Evolutionary conservation across 2,797 vertebrate species (phyloP), one percentile per base, ranked within the genome.

Genomic region (Macrochelys suwanniensis): DNA sequence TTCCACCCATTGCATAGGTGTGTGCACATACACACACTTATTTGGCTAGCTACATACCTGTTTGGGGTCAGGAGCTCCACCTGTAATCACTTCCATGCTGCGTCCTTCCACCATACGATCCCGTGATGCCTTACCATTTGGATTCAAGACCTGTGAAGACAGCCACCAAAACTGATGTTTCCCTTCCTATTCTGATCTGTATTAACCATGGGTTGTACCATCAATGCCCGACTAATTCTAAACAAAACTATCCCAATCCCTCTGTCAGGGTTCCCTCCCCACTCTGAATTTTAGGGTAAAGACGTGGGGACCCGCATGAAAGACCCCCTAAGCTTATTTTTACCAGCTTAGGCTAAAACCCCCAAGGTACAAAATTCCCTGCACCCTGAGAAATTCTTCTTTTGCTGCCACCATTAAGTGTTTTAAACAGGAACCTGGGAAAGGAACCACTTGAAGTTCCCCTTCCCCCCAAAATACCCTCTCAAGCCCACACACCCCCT

Each of bases 61-160:
- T 77, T 90, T 85, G 78, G 95, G 68, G 87, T 95, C 93, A 61
- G 91, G 91, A 84, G 89, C 49, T 87, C 94, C 94, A 53, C 68
- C 80, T 19, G 9, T 61, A 45, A 86, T 87, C 3, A 68, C 85
- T 84, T 91, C 81, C 65, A 1, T 7, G 21, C 16, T 57, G 50
- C 37, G 13, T 45, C 31, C 78, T 57, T 4, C 28, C 88, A 42
- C 1, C 16, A 47, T 78, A 87, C 74, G 3, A 82, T 53, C 53
- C 89, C 88, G 80, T 74, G 87, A 26, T 28, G 94, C 71, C 13
- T 95, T 94, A 86, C 87, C 88, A 54, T 88, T 53, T 84, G 90
- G 13, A 93, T 97, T 96, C 90, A 97, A 50, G 47, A 97, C 96
- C 97, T 97, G 89, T 81, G 31, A 94, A 95, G 89, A 84, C 31